Percentiles rank a stretch among this genome's conserved stretches.
phyloP scores from a whole-genome alignment of 2,888 invertebrate species.

The Eupithecia vulgata region DNA sequence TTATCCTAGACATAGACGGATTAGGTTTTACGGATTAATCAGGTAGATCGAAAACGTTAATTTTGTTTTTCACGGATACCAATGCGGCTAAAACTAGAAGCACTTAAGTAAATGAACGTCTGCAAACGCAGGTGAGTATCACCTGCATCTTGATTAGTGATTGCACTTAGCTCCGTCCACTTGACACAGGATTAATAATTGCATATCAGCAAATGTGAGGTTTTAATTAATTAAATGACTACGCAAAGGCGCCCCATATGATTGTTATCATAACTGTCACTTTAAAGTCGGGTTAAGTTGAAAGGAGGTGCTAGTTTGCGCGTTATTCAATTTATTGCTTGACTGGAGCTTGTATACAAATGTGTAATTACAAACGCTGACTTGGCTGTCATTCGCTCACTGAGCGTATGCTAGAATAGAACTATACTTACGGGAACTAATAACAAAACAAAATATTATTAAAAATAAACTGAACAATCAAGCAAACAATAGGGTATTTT shows the following conservation, averaged over 20 bases:
- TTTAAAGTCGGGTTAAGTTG: conserved; percentile 52
- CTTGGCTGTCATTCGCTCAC: neutral
- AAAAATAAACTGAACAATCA: neutral
- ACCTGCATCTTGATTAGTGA: conserved; percentile 81
- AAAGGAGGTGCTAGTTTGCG: conserved; percentile 40
- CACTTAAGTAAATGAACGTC: conserved; percentile 65
- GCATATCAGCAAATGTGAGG: conserved; percentile 67
- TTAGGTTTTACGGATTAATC: conserved; percentile 41
- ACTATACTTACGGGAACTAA: neutral
- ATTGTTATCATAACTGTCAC: conserved; percentile 58
- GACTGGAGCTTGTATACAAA: conserved; percentile 1
- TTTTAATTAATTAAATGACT: conserved; percentile 75
- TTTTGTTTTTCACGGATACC: conserved; percentile 56
- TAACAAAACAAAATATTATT: neutral
- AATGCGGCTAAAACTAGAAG: conserved; percentile 56
- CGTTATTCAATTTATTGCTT: conserved; percentile 32
- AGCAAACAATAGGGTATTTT: neutral
- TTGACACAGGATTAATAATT: conserved; percentile 70
- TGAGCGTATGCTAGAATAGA: neutral
- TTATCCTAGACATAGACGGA: conserved; percentile 40
- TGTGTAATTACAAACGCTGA: neutral
- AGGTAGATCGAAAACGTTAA: conserved; percentile 49
- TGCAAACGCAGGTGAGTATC: conserved; percentile 66
- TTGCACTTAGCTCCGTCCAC: conserved; percentile 69
- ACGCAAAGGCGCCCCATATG: conserved; percentile 49